A percentile compares a stretch with the other conserved stretches of the same genome.
These are phyloP conservation scores for Phortica okadai DNA, from an alignment of 2,888 invertebrate genomes.

Conservation along the genomic window DNA sequence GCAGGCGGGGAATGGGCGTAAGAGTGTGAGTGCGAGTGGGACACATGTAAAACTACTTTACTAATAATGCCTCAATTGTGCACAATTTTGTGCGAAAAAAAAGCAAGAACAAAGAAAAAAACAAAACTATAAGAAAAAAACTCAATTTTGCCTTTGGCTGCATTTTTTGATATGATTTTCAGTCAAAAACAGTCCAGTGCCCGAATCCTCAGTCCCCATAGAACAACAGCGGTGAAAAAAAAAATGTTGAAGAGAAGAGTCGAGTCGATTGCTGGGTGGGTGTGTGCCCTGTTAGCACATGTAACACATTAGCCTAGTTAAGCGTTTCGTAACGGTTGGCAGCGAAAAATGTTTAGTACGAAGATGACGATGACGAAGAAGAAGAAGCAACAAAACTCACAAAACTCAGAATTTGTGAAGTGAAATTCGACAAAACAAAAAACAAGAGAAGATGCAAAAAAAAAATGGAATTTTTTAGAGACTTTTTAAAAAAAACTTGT, in stretches of 20 bases:
- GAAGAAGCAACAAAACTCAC: neutral
- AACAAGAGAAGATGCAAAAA: neutral
- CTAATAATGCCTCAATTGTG: constrained; percentile 71
- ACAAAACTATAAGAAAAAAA: neutral
- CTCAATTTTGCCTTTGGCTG: neutral
- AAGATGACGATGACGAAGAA: neutral
- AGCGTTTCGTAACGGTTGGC: constrained; percentile 1
- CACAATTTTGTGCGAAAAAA: constrained; percentile 41
- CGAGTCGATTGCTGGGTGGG: neutral
- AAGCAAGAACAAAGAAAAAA: neutral
- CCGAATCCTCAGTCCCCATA: neutral
- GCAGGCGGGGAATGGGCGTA: too few species aligned
- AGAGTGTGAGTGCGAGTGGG: neutral
- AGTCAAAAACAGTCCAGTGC: neutral
- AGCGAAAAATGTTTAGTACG: neutral
- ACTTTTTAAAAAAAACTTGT: neutral
- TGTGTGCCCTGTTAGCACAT: neutral
- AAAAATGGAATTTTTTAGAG: neutral
- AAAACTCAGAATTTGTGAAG: neutral
- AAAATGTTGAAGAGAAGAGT: neutral
- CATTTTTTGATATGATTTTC: neutral
- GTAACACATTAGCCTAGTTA: constrained; percentile 36
- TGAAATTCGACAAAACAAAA: neutral
- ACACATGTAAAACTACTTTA: constrained; percentile 59
- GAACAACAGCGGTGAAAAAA: neutral